Evolutionary conservation across 2,888 invertebrate genomes (phyloP).

Genomic region (Synergus umbraculus): DNA sequence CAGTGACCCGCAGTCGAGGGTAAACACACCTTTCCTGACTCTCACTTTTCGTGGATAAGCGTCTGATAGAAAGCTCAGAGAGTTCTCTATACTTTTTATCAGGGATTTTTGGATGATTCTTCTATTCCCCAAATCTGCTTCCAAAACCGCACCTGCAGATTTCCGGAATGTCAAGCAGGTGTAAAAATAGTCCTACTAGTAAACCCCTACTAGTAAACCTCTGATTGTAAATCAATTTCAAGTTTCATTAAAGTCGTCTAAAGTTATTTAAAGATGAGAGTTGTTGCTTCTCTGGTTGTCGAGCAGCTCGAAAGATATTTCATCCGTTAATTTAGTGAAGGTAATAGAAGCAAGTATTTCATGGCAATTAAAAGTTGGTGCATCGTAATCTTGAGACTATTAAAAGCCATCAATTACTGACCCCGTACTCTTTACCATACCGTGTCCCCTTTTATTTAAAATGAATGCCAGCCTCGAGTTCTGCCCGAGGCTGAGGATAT

Average conservation of each 20-base stretch:
- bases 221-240: slow-evolving; percentile 13
- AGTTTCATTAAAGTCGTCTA: background rate
- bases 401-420: slow-evolving; percentile 50
- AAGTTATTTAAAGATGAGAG: slow-evolving; percentile 11
- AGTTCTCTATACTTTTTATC: background rate
- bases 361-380: slow-evolving; percentile 43
- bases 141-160: background rate
- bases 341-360: slow-evolving; percentile 38
- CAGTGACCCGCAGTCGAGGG: background rate
- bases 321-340: slow-evolving; percentile 34
- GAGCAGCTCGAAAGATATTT: slow-evolving; percentile 14
- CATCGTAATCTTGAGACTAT: slow-evolving; percentile 45
- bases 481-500: slow-evolving; percentile 51
- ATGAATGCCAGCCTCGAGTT: slow-evolving; percentile 50
- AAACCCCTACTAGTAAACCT: no score
- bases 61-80: background rate
- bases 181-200: no score
- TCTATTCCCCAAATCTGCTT: background rate
- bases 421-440: slow-evolving; percentile 45
- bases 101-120: background rate
- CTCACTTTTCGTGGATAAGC: background rate
- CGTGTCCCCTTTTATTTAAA: slow-evolving; percentile 43
- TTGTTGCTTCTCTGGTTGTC: background rate
- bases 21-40: no score
- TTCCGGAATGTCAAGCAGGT: no score